Base-by-base conservation (phyloP, 2,888 invertebrate genomes). In the Plebejus melissa region DNA sequence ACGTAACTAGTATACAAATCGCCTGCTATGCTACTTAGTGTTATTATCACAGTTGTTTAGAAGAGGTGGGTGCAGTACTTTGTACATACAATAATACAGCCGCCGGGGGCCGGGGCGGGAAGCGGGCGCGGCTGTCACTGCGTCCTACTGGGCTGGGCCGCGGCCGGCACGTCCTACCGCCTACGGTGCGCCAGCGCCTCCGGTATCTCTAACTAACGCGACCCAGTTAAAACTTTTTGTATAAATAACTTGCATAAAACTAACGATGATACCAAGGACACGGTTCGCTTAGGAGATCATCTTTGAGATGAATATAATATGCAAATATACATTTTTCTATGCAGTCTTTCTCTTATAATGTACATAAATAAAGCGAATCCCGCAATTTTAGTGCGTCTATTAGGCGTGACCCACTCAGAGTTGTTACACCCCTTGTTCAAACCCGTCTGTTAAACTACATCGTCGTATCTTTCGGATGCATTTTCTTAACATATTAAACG, bases 1-100 rank as follows among this genome's bases (percentile, higher is more conserved):
- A 94, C 94, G 91, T 91, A 90, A 91, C 91, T 93, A 93, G 91
- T 90, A 90, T 91, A 92, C 91, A 91, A 92, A 91, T 92, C 90
- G 91, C 93, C 93, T 92, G 93, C 93, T 94, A 94, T 86, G 92
- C 94, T 94, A 94, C 94, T 94, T 94, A 94, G 94, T 93, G 93
- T 93, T 94, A 94, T 93, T 94, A 94, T 94, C 94, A 94, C 94
- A 94, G 94, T 93, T 94, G 92, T 91, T 94, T 93, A 93, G 89
- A 89, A 93, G 94, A 94, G 94, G 94, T 94, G 94, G 94, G 94
- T 93, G 93, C 88, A 92, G 93, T 93, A 93, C 93, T 91, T 93
- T 93, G 94, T 94, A 94, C 93, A 22, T 22, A 93, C 87, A 88
- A 90, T 88, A 89, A 90, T 58, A 88, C 87, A 87, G 88, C 89